phyloP scores from a whole-genome alignment of 92 coral and sea anemone species.

The Porites evermanni region DNA sequence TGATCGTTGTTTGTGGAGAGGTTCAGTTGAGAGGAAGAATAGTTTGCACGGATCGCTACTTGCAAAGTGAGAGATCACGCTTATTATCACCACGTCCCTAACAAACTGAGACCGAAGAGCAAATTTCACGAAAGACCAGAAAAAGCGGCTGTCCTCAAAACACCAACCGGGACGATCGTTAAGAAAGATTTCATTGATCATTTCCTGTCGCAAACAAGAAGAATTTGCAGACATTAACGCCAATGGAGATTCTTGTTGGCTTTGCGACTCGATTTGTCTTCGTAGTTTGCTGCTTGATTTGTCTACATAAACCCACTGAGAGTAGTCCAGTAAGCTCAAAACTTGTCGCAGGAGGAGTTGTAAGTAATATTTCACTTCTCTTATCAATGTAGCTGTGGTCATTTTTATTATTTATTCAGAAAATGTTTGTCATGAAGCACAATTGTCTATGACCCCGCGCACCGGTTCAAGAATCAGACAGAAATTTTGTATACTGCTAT shows the following conservation, averaged over 20 bases:
- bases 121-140: no score
- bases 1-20: background rate
- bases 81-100: no score
- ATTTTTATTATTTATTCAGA: background rate
- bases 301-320: conserved; percentile 3
- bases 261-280: background rate
- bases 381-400: no score
- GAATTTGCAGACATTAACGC: background rate
- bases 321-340: conserved; percentile 24
- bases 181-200: no score
- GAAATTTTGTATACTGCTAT: background rate
- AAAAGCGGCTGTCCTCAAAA: no score
- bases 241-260: background rate
- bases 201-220: background rate
- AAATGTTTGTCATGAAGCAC: background rate
- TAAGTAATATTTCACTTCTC: conserved; percentile 3
- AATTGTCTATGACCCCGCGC: no score
- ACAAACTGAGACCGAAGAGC: no score
- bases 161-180: no score
- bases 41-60: background rate
- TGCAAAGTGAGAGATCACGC: background rate
- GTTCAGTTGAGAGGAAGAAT: no score
- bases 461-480: no score
- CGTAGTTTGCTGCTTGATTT: background rate
- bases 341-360: conserved; percentile 37